These are phyloP conservation scores for Hirundo rustica DNA, from an alignment of 2,797 vertebrate species.

Conservation along the genomic window DNA sequence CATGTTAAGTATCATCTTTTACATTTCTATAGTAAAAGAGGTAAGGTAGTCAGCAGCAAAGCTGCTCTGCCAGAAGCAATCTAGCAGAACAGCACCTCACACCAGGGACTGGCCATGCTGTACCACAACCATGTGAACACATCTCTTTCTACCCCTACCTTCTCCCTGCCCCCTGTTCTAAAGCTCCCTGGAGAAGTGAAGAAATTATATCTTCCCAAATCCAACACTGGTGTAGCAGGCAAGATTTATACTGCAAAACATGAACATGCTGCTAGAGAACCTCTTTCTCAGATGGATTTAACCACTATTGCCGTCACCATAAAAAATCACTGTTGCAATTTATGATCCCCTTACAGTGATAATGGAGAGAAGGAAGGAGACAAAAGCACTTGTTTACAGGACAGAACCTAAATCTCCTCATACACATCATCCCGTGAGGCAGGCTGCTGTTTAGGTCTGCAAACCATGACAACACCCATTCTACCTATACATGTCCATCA, in stretches of 20 bases:
- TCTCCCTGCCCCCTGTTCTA: fast-evolving
- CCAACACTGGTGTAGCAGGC: neutral
- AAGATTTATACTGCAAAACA: neutral
- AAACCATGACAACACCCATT: neutral
- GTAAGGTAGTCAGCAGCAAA: neutral
- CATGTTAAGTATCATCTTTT: neutral
- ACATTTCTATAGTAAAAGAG: neutral
- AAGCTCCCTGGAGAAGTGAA: neutral
- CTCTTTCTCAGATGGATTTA: neutral
- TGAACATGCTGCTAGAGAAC: neutral
- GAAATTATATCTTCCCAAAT: neutral
- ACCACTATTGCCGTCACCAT: neutral
- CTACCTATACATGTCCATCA: neutral
- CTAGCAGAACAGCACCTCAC: neutral
- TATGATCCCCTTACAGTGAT: neutral
- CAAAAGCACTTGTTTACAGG: neutral
- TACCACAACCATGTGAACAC: neutral
- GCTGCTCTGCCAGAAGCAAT: neutral
- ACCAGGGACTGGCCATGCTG: neutral
- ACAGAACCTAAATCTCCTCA: neutral
- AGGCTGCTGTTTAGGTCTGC: neutral
- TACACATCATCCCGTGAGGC: neutral
- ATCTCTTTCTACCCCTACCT: neutral
- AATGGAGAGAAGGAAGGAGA: neutral
- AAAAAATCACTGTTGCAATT: neutral